Evolutionary conservation across 2,113 vertebrate species (phyloP).

Genomic region (Tachysurus fulvidraco): DNA sequence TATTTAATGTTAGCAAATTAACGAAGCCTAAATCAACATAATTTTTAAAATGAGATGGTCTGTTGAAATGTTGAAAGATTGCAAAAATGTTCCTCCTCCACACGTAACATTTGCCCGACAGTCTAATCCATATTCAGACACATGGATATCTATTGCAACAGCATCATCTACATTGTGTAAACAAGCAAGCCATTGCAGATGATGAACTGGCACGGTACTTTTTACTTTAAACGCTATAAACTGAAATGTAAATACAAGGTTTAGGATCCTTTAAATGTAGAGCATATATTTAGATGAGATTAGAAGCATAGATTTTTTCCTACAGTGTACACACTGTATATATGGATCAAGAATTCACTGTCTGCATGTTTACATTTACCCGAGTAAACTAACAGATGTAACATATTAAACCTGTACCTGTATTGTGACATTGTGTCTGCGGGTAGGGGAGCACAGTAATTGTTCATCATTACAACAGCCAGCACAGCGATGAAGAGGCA

Average conservation of each 20-base stretch:
- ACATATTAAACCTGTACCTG: conserved; percentile 67
- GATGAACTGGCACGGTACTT: not conserved
- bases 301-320: not conserved
- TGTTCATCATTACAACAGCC: conserved; percentile 82
- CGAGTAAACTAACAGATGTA: not conserved
- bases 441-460: conserved; percentile 70
- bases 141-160: not conserved
- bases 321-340: not conserved
- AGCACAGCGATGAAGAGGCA: conserved; percentile 78
- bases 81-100: not conserved
- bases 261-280: not conserved
- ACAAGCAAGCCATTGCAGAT: too few relatives aligned
- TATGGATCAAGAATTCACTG: not conserved
- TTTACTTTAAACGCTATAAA: not conserved
- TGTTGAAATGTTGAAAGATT: not conserved
- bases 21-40: not conserved
- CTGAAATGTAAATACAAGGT: not conserved
- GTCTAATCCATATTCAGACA: not conserved
- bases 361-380: not conserved
- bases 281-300: not conserved
- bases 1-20: too few relatives aligned
- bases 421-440: conserved; percentile 75
- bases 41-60: not conserved
- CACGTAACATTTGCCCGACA: not conserved
- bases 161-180: not conserved